Percentiles rank a stretch among this genome's conserved stretches.
phyloP scores from a whole-genome alignment of 2,113 vertebrate species.

The Sceloporus tristichus region DNA sequence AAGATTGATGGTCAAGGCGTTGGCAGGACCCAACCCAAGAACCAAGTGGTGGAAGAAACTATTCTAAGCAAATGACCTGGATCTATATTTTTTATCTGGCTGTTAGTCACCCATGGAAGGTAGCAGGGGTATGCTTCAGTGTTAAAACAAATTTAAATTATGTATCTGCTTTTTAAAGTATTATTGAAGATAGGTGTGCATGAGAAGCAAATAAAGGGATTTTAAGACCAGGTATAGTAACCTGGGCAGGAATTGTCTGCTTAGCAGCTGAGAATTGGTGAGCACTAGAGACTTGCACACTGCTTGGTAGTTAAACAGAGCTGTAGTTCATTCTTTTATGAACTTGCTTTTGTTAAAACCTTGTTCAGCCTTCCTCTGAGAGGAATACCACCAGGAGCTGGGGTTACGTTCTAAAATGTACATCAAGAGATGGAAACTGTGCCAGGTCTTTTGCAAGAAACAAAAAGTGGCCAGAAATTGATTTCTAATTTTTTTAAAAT shows the following conservation, averaged over 20 bases:
- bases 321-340: background rate
- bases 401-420: no score
- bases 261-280: background rate
- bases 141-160: conserved; percentile 17
- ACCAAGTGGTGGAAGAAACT: conserved; percentile 48
- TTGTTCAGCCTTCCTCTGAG: background rate
- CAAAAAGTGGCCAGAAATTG: no score
- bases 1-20: conserved; percentile 61
- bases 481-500: no score
- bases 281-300: background rate
- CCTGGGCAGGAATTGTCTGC: background rate
- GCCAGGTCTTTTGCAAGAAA: no score
- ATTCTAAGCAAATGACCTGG: conserved; percentile 43
- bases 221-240: conserved; percentile 50
- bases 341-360: background rate
- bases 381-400: background rate
- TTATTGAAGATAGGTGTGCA: conserved; percentile 32
- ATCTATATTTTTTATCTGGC: conserved; percentile 67
- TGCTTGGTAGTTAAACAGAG: background rate
- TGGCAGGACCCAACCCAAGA: conserved; percentile 66
- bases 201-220: conserved; percentile 60
- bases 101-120: conserved; percentile 22
- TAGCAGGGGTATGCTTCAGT: conserved; percentile 37
- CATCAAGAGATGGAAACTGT: background rate
- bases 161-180: conserved; percentile 61